These are phyloP conservation scores for Mesoclemmys tuberculata DNA, from an alignment of 2,113 vertebrate species.

Conservation along the genomic window DNA sequence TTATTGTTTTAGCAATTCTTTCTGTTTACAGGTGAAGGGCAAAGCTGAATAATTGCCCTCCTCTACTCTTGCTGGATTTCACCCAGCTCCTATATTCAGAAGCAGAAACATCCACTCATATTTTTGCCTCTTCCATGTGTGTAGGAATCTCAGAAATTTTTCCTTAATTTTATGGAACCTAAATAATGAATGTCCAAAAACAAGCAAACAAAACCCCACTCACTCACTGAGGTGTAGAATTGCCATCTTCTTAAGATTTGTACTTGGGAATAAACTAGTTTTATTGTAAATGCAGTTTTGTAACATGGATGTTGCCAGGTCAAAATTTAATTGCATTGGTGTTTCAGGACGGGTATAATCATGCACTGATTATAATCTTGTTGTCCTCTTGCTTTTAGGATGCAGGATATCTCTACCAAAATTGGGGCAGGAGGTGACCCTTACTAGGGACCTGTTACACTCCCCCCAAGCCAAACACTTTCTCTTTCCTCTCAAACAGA, in stretches of 20 bases:
- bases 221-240: background rate
- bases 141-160: background rate
- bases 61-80: background rate
- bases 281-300: background rate
- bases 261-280: background rate
- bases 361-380: background rate
- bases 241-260: background rate
- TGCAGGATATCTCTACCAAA: background rate
- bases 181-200: background rate
- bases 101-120: conserved; percentile 1
- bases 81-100: background rate
- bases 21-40: background rate
- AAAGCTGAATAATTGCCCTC: background rate
- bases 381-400: background rate
- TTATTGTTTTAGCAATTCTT: conserved; percentile 14
- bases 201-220: background rate
- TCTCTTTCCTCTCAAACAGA: background rate
- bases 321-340: background rate
- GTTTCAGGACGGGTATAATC: background rate
- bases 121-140: background rate
- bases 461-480: background rate
- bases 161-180: background rate
- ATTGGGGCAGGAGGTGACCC: background rate
- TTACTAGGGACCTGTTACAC: background rate
- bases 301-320: background rate